Evolutionary conservation across 2,113 vertebrate species (phyloP).

Genomic region (Zosterops japonicus): DNA sequence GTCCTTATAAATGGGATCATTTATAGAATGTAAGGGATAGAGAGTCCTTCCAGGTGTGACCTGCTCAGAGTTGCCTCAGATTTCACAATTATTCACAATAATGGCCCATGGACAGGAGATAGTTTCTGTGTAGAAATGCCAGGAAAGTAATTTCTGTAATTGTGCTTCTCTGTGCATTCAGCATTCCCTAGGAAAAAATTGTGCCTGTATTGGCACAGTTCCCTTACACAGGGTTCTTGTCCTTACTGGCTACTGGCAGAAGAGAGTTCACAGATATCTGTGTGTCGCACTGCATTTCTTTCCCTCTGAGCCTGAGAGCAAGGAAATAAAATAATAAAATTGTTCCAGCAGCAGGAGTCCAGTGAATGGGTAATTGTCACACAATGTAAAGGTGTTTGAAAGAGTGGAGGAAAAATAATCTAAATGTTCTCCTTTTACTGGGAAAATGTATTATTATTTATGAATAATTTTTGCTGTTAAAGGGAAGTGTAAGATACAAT

Average conservation of each 20-base stretch:
- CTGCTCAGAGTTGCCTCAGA: background rate
- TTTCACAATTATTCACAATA: background rate
- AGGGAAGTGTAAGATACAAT: background rate
- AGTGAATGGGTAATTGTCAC: background rate
- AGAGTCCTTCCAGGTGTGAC: background rate
- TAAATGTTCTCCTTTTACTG: background rate
- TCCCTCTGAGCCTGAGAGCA: background rate
- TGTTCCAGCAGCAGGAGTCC: background rate
- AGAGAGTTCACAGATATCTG: background rate
- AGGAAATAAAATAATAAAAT: background rate
- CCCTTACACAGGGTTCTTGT: background rate
- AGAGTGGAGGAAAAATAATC: background rate
- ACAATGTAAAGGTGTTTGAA: background rate
- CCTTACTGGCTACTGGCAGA: background rate
- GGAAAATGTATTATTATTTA: conserved; percentile 37
- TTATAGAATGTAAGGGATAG: background rate
- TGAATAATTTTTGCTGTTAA: background rate
- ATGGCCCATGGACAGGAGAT: background rate
- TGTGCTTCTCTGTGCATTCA: background rate
- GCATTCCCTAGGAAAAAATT: background rate
- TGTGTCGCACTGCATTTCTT: background rate
- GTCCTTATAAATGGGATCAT: background rate
- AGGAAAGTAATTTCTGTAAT: background rate
- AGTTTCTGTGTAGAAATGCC: background rate
- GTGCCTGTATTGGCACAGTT: background rate